Percentiles rank a stretch among this genome's conserved stretches.
phyloP scores from a whole-genome alignment of 2,797 vertebrate species.

The Gymnothorax reevesii region DNA sequence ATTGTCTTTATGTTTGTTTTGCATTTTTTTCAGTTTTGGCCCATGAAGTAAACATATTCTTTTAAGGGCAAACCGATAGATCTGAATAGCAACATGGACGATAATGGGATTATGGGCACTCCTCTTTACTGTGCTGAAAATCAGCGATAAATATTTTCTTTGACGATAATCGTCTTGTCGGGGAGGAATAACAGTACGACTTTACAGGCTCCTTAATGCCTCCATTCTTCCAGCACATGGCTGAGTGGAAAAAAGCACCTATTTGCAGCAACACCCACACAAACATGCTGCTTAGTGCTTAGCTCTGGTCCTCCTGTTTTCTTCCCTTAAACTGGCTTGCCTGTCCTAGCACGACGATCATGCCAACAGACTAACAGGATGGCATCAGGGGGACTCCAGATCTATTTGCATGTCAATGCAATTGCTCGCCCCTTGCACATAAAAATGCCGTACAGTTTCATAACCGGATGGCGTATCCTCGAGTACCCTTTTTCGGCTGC shows the following conservation, averaged over 20 bases:
- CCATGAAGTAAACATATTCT: constrained; percentile 55
- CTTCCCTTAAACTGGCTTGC: constrained; percentile 64
- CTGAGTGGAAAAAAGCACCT: constrained; percentile 65
- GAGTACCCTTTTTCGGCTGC: neutral
- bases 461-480: constrained; percentile 66
- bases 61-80: constrained; percentile 68
- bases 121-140: constrained; percentile 66
- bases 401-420: constrained; percentile 76
- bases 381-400: constrained; percentile 72
- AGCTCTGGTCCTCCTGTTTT: constrained; percentile 55
- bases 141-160: constrained; percentile 76
- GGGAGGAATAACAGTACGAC: constrained; percentile 67
- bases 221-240: constrained; percentile 66
- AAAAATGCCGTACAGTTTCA: constrained; percentile 67
- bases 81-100: constrained; percentile 76
- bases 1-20: constrained; percentile 15
- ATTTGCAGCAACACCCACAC: constrained; percentile 79
- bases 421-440: constrained; percentile 71
- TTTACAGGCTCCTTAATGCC: constrained; percentile 72
- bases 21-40: constrained; percentile 46
- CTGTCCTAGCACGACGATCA: constrained; percentile 64
- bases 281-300: constrained; percentile 61
- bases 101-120: constrained; percentile 76
- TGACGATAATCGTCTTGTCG: constrained; percentile 78
- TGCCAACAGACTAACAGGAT: constrained; percentile 69